These are phyloP conservation scores for Sinocyclocheilus grahami DNA, from an alignment of 2,113 vertebrate species.

Conservation along the genomic window DNA sequence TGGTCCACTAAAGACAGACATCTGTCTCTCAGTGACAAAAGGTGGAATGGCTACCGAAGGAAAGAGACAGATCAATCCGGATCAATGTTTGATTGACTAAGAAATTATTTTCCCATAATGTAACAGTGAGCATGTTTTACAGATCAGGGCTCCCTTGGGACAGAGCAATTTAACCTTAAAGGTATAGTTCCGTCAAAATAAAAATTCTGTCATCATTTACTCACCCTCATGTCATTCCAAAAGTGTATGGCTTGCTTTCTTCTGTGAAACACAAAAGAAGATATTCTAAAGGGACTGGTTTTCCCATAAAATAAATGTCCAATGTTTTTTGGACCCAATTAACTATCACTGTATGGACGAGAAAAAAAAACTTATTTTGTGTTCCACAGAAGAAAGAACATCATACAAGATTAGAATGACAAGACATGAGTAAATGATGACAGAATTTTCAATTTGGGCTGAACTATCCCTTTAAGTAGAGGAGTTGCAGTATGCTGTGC, in stretches of 20 bases:
- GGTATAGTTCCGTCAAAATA: too few species aligned
- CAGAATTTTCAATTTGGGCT: background rate
- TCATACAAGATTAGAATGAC: background rate
- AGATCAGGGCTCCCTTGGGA: background rate
- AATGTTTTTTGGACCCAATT: too few species aligned
- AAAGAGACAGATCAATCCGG: slow-evolving; percentile 6
- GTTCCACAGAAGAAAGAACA: background rate
- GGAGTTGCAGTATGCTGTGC: background rate
- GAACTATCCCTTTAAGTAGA: background rate
- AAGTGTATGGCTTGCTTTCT: too few species aligned
- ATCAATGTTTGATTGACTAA: slow-evolving; percentile 38
- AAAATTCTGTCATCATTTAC: too few species aligned
- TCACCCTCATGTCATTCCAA: too few species aligned
- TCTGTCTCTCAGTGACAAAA: slow-evolving; percentile 38
- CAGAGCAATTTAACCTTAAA: slow-evolving; percentile 7
- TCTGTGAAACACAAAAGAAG: too few species aligned
- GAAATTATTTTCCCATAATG: slow-evolving; percentile 13
- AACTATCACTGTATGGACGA: too few species aligned
- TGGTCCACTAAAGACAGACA: slow-evolving; percentile 48
- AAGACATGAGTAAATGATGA: background rate
- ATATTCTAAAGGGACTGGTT: too few species aligned
- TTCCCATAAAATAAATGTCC: too few species aligned
- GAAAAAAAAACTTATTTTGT: too few species aligned
- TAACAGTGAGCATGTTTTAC: background rate
- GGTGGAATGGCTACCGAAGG: background rate